These are phyloP conservation scores for Rhinatrema bivittatum DNA, from an alignment of 2,797 vertebrate genomes.

Conservation along the genomic window DNA sequence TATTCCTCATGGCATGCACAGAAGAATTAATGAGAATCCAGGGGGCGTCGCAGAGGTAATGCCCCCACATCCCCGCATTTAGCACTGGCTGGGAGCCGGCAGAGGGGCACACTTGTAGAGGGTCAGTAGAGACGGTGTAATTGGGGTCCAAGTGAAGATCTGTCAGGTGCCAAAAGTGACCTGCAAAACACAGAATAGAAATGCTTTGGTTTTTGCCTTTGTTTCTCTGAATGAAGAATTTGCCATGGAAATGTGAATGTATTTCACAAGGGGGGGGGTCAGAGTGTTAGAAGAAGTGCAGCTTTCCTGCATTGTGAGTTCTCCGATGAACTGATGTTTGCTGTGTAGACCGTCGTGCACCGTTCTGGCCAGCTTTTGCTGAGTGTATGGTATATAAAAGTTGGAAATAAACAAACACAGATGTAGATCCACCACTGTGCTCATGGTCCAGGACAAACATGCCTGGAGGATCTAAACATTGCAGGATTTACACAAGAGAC, in stretches of 20 bases:
- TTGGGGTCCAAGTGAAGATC: slow-evolving; percentile 82
- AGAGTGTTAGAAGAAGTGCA: background rate
- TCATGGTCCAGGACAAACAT: too few relatives aligned
- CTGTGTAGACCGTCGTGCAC: too few relatives aligned
- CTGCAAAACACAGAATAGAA: slow-evolving; percentile 29
- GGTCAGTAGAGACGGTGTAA: slow-evolving; percentile 50
- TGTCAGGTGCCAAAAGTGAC: slow-evolving; percentile 87
- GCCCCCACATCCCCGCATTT: slow-evolving; percentile 69
- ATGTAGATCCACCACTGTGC: too few relatives aligned
- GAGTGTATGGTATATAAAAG: too few relatives aligned
- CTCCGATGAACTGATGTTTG: too few relatives aligned
- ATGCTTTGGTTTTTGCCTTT: background rate
- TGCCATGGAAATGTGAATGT: background rate
- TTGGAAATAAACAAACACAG: too few relatives aligned
- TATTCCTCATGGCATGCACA: slow-evolving; percentile 66
- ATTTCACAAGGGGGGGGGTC: background rate
- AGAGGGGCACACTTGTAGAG: slow-evolving; percentile 66
- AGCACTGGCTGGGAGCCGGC: slow-evolving; percentile 55
- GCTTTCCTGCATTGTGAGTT: too few relatives aligned
- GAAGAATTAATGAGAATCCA: slow-evolving; percentile 76
- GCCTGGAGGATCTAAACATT: too few relatives aligned
- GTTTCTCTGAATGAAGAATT: background rate
- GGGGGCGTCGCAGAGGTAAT: slow-evolving; percentile 81
- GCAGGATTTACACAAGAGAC: too few relatives aligned
- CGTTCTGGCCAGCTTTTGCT: too few relatives aligned